Evolutionary conservation across 2,888 invertebrate species (phyloP), one percentile per base, ranked within the genome.

Genomic region (Megalurothrips usitatus): DNA sequence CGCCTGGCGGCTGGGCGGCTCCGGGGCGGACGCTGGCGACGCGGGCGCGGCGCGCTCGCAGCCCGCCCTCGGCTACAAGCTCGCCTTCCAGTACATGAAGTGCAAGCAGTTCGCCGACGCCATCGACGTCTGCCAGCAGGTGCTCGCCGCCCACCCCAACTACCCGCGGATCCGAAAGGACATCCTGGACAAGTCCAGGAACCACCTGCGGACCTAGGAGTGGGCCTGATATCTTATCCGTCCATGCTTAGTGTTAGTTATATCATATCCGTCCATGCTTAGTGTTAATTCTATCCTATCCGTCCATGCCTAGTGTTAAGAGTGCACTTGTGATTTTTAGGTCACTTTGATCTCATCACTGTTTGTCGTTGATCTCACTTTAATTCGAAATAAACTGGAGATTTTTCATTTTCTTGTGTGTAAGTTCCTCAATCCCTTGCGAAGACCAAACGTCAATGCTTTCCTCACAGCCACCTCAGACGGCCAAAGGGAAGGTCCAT

Each of bases 91-190:
- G 84, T 93, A 94, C 85, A 91, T 98, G 88, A 99, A 98, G 86
- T 93, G 94, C 17, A 97, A 96, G 87, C 87, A 90, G 79, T 94
- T 93, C 87, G 96, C 97, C 0, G 96, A 97, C 85, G 97, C 98
- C 26, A 96, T 99, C 82, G 95, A 97, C 84, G 92, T 95, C 0
- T 96, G 96, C 83, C 93, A 96, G 84, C 92, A 94, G 85, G 94
- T 98, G 14, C 87, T 97, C 75, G 92, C 91, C 84, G 89, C 91
- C 47, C 94, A 93, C 86, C 96, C 97, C 0, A 95, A 96, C 83
- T 98, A 97, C 87, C 94, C 96, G 0, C 94, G 95, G 85, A 94
- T 99, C 79, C 93, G 92, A 84, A 97, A 96, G 86, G 98, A 99
- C 84, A 94, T 99, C 84, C 89, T 98, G 83, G 98, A 98, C 84